Evolutionary conservation across 2,113 vertebrate species (phyloP).

Genomic region (Oriolus oriolus): DNA sequence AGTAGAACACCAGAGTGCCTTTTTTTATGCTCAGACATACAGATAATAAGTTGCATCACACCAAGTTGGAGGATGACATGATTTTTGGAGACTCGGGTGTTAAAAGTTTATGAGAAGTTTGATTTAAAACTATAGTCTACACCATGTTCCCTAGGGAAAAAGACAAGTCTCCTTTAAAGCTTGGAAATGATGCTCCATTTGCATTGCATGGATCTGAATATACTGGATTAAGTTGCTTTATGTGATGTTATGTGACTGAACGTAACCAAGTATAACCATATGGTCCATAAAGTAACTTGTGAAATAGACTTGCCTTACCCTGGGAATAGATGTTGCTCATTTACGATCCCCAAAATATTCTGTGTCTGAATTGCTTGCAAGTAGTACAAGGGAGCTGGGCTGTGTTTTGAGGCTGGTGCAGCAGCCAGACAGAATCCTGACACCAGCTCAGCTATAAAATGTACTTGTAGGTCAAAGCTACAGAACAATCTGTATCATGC

Average conservation of each 20-base stretch:
- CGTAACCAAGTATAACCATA: slow-evolving; percentile 44
- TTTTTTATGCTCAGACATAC: not conserved
- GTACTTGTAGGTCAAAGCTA: slow-evolving; percentile 3
- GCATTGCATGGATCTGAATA: slow-evolving; percentile 37
- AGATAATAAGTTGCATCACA: not conserved
- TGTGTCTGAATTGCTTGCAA: not conserved
- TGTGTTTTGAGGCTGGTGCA: not conserved
- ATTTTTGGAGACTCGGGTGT: not conserved
- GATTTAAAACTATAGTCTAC: slow-evolving; percentile 24
- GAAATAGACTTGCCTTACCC: slow-evolving; percentile 54
- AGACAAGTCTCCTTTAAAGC: slow-evolving; percentile 18
- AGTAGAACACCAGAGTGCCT: not conserved
- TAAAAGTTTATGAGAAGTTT: slow-evolving; percentile 40
- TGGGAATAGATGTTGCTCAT: slow-evolving; percentile 51
- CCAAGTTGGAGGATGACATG: not conserved
- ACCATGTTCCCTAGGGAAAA: not conserved
- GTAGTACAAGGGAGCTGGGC: not conserved
- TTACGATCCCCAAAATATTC: slow-evolving; percentile 44
- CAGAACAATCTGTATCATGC: not conserved
- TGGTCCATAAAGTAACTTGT: slow-evolving; percentile 62
- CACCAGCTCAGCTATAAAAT: not conserved
- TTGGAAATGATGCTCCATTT: slow-evolving; percentile 44
- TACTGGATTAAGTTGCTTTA: slow-evolving; percentile 43
- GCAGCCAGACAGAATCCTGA: slow-evolving; percentile 2
- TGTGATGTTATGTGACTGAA: slow-evolving; percentile 55